These are phyloP conservation scores for Apomyelois bistriatella DNA, from an alignment of 2,888 invertebrate species.

Conservation along the genomic window DNA sequence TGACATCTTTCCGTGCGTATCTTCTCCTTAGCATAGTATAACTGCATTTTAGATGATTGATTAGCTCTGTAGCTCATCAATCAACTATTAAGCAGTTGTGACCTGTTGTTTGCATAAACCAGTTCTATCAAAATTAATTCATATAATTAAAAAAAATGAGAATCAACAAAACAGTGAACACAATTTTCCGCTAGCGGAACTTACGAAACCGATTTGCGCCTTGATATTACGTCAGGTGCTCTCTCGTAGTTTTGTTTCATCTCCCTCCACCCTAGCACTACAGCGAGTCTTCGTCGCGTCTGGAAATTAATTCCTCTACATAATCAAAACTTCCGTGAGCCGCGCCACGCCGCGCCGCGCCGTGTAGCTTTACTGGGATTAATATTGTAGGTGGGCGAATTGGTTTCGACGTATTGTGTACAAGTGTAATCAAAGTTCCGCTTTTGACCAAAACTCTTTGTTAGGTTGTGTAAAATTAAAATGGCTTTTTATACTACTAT, in stretches of 20 bases:
- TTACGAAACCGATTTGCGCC: slow-evolving; percentile 58
- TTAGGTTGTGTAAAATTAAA: slow-evolving; percentile 19
- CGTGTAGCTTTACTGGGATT: slow-evolving; percentile 54
- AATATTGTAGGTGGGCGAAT: slow-evolving; percentile 14
- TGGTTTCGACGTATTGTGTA: slow-evolving; percentile 13
- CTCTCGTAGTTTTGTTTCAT: slow-evolving; percentile 57
- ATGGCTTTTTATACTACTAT: neutral
- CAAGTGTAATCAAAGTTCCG: slow-evolving; percentile 3
- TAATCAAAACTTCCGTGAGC: slow-evolving; percentile 75
- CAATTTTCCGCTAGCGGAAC: neutral
- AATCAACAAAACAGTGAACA: neutral
- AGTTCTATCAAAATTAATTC: too few species aligned
- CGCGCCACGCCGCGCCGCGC: slow-evolving; percentile 26
- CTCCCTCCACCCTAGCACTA: slow-evolving; percentile 36
- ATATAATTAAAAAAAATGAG: neutral
- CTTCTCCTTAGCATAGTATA: too few species aligned
- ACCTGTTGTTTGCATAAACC: too few species aligned
- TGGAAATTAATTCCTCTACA: slow-evolving; percentile 80
- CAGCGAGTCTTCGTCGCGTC: slow-evolving; percentile 67
- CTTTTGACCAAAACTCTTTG: slow-evolving; percentile 17
- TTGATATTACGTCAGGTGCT: slow-evolving; percentile 69
- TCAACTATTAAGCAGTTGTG: too few species aligned
- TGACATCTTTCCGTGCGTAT: too few species aligned
- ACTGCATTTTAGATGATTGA: too few species aligned
- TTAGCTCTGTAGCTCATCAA: too few species aligned